phyloP scores from a whole-genome alignment of 2,888 invertebrate species.

The Lycophotia porphyrea region DNA sequence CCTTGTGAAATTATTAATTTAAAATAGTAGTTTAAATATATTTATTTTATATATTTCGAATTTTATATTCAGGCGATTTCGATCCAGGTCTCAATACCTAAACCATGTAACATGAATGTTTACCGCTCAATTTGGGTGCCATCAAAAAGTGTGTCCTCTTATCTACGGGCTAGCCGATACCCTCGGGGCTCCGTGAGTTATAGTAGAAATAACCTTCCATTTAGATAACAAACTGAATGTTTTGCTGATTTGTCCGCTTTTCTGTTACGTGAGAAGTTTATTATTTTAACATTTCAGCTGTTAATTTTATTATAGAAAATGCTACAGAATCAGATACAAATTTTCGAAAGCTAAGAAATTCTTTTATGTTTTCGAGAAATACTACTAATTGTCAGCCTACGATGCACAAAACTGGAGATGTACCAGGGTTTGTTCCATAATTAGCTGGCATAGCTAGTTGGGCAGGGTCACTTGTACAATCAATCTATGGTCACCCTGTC shows the following conservation, averaged over 20 bases:
- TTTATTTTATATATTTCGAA: background rate
- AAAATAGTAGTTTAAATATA: background rate
- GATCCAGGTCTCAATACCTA: background rate
- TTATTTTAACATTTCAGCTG: background rate
- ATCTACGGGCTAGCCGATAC: slow-evolving; percentile 38
- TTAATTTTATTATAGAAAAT: background rate
- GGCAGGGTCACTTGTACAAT: background rate
- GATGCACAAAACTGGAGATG: background rate
- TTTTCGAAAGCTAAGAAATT: background rate
- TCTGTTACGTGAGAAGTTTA: background rate
- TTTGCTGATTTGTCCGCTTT: slow-evolving; percentile 1
- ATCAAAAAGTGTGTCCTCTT: slow-evolving; percentile 37
- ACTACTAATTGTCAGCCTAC: background rate
- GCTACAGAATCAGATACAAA: background rate
- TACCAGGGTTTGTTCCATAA: background rate
- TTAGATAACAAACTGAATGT: slow-evolving; percentile 28
- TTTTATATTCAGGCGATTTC: background rate
- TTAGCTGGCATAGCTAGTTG: background rate
- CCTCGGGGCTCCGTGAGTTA: slow-evolving; percentile 30
- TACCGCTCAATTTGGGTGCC: slow-evolving; percentile 1
- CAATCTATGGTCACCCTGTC: background rate
- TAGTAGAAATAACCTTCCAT: slow-evolving; percentile 22
- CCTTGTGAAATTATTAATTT: background rate
- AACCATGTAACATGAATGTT: slow-evolving; percentile 1
- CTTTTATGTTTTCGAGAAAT: background rate